Evolutionary conservation across 2,888 invertebrate species (phyloP).

Genomic region (Coremacera marginata): DNA sequence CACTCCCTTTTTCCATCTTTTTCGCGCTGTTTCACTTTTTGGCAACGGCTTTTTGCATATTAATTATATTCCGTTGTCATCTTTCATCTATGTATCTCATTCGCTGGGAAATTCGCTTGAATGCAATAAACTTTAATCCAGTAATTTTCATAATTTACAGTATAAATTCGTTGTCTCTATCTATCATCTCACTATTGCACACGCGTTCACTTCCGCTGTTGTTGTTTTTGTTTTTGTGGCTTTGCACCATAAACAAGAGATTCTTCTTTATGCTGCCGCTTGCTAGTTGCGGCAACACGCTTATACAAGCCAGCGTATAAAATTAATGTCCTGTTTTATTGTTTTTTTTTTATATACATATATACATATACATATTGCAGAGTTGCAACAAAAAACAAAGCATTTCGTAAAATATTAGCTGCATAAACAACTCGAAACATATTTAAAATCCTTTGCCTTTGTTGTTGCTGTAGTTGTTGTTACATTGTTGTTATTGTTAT

Average conservation of each 20-base stretch:
- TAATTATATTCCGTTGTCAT: neutral
- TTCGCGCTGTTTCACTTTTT: neutral
- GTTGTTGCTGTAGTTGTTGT: neutral
- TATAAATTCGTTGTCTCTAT: slow-evolving; percentile 8
- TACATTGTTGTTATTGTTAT: slow-evolving; percentile 7
- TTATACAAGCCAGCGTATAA: too few species aligned
- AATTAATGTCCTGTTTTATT: too few species aligned
- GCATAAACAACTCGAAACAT: slow-evolving; percentile 18
- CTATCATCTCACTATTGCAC: neutral
- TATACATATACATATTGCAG: too few species aligned
- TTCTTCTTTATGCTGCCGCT: too few species aligned
- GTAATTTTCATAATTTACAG: slow-evolving; percentile 26
- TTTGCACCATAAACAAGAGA: too few species aligned
- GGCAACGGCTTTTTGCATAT: neutral
- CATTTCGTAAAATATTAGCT: slow-evolving; percentile 23
- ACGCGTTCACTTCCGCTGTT: neutral
- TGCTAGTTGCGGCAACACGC: too few species aligned
- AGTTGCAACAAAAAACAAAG: neutral
- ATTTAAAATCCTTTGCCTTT: slow-evolving; percentile 3
- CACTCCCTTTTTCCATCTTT: neutral
- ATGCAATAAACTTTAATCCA: slow-evolving; percentile 21
- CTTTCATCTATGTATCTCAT: neutral
- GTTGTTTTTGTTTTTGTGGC: neutral
- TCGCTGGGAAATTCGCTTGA: neutral
- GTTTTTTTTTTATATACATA: too few species aligned